phyloP scores from a whole-genome alignment of 2,797 vertebrate species.

The Poliocrania exsul region DNA sequence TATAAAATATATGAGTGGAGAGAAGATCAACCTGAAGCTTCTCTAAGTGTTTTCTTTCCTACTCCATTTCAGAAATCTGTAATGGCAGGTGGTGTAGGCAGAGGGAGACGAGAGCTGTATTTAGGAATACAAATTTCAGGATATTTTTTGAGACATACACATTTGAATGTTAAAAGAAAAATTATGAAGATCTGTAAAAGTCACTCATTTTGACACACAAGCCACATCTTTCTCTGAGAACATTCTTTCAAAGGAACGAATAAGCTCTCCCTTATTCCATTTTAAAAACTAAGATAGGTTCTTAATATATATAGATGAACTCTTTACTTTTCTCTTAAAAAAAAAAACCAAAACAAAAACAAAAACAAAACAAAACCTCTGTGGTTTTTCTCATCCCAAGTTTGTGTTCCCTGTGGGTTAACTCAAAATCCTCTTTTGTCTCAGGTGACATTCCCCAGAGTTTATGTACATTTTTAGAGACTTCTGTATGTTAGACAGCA shows the following conservation, averaged over 20 bases:
- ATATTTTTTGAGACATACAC: not conserved
- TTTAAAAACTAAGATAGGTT: not conserved
- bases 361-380: too few species aligned
- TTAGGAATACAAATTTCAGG: not conserved
- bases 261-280: not conserved
- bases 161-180: slow-evolving; percentile 32
- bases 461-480: not conserved
- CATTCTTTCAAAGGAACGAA: not conserved
- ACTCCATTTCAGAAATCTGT: not conserved
- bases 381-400: not conserved
- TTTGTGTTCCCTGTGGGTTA: not conserved
- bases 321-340: not conserved
- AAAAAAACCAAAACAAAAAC: too few species aligned
- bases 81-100: slow-evolving; percentile 17
- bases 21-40: not conserved
- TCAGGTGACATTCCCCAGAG: not conserved
- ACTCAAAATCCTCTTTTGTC: not conserved
- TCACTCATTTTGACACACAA: slow-evolving; percentile 9
- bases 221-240: not conserved
- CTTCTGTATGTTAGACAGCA: not conserved
- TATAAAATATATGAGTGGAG: not conserved
- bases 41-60: not conserved
- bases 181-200: not conserved
- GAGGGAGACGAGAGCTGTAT: not conserved
- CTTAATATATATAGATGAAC: not conserved